A percentile compares a stretch with the other conserved stretches of the same genome.
Conservation (phyloP, 2,888 invertebrate species). For the Actias luna region DNA sequence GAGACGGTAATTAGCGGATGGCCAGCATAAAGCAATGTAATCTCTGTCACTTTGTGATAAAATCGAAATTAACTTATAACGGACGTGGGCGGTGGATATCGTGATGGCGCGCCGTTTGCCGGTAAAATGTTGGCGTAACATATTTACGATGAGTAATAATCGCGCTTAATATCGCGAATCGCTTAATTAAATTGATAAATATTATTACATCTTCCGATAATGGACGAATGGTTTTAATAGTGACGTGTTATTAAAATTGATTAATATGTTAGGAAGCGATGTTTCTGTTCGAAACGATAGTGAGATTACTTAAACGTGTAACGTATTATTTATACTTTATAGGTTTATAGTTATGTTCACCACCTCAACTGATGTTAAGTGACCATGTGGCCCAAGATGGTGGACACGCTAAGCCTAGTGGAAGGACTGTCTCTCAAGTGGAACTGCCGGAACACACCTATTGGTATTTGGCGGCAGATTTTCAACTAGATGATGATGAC, state of each 20-base stretch:
- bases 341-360: no score
- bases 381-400: no score
- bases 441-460: no score
- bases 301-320: neutral
- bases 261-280: no score
- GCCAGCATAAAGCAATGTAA: constrained; percentile 69
- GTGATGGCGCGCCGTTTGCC: constrained; percentile 64
- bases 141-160: constrained; percentile 74
- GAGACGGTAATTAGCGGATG: constrained; percentile 66
- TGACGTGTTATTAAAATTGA: neutral
- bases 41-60: constrained; percentile 72
- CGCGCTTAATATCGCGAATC: constrained; percentile 76
- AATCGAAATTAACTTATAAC: constrained; percentile 72
- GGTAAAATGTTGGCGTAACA: constrained; percentile 65
- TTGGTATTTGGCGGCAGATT: no score
- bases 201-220: constrained; percentile 3
- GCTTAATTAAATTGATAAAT: constrained; percentile 75
- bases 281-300: neutral
- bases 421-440: no score
- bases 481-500: no score
- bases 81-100: constrained; percentile 45
- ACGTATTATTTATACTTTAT: no score
- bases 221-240: neutral
- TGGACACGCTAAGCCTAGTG: no score
- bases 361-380: no score